Base-by-base conservation (phyloP, 2,797 vertebrate genomes). In the Yasuhikotakia modesta region DNA sequence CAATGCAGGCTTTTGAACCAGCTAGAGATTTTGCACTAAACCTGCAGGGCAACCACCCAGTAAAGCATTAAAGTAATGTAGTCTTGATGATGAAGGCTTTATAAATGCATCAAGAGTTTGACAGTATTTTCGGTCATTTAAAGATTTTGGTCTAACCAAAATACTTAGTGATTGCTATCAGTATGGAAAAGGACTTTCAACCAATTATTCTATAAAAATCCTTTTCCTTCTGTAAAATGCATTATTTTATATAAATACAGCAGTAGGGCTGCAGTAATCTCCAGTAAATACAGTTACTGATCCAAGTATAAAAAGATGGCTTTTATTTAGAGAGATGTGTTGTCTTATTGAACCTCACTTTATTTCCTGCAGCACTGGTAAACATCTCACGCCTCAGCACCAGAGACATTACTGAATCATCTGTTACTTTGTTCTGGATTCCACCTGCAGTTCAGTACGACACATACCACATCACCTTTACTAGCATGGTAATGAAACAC, bases 401-500 rank as follows among this genome's bases (percentile, higher is more conserved):
- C 70, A 87, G 17, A 10, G 87, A 91, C 39, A 65, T 95, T 86
- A 93, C 93, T 1, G 94, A 95, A 70, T 89, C 92, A 0, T 91
- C 94, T 0, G 92, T 92, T 58, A 91, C 91, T 3, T 85, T 95
- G 76, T 81, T 89, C 73, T 96, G 95, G 95, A 93, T 90, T 17
- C 90, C 76, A 0, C 91, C 93, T 35, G 14, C 85, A 0, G 83
- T 91, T 19, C 87, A 89, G 30, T 95, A 95, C 12, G 92, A 95
- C 7, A 88, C 84, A 22, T 96, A 94, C 73, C 70, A 89, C 81
- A 88, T 96, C 85, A 92, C 87, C 77, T 94, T 96, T 86, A 90
- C 74, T 83, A 93, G 93, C 84, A 87, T 88, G 93, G 95, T 95
- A 90, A 76, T 19, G 32, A 13, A 52, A 57, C 53, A 60, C 43